These are phyloP conservation scores for Hipposideros armiger DNA, from an alignment of 2,113 vertebrate species.

Conservation along the genomic window DNA sequence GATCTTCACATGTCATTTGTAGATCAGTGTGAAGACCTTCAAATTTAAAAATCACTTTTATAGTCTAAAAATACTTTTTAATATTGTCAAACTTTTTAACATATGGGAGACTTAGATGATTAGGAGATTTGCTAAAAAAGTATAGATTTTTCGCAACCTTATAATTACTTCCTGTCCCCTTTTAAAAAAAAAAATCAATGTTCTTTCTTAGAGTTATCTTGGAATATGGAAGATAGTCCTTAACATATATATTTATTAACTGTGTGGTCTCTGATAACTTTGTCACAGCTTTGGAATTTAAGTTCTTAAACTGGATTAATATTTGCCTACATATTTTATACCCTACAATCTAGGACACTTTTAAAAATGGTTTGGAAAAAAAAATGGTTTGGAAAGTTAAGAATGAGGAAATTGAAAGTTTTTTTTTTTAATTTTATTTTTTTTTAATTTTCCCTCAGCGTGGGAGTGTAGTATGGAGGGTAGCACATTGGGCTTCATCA, in stretches of 20 bases:
- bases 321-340: conserved; percentile 27
- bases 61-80: background rate
- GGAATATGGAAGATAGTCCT: background rate
- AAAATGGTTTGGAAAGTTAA: background rate
- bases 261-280: background rate
- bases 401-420: background rate
- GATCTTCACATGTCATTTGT: background rate
- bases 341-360: background rate
- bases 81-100: background rate
- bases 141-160: background rate
- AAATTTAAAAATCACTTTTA: background rate
- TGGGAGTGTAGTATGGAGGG: background rate
- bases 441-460: background rate
- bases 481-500: background rate
- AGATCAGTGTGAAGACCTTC: background rate
- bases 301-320: background rate
- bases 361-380: background rate
- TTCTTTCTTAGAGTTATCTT: background rate
- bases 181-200: background rate
- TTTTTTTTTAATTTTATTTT: background rate
- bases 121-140: background rate
- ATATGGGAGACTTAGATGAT: background rate
- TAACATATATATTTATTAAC: background rate
- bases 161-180: background rate
- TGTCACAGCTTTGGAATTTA: background rate